These are phyloP conservation scores for Odontomachus brunneus DNA, from an alignment of 1,140 invertebrate species.

Conservation along the genomic window DNA sequence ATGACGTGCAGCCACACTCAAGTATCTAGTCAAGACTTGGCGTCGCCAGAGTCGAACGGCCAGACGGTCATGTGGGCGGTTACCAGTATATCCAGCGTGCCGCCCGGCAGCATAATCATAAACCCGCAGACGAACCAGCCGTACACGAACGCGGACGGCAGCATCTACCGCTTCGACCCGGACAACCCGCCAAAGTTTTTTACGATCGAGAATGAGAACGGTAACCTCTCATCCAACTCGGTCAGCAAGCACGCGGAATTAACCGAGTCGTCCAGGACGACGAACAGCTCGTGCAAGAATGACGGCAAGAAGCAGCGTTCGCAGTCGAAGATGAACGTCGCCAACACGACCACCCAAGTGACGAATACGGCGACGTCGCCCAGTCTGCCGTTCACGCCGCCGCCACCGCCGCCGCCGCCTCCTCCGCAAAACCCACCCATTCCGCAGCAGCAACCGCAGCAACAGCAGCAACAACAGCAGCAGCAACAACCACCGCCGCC, in stretches of 20 bases:
- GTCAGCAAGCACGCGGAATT: constrained; percentile 30
- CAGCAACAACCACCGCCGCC: constrained; percentile 32
- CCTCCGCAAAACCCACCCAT: constrained; percentile 49
- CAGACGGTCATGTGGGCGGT: constrained; percentile 92
- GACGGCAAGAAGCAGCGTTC: constrained; percentile 69
- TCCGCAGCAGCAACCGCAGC: constrained; percentile 34
- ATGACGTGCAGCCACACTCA: constrained; percentile 81
- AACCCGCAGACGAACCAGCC: constrained; percentile 90
- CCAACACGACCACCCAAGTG: constrained; percentile 61
- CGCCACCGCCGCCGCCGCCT: constrained; percentile 63
- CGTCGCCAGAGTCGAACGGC: constrained; percentile 71
- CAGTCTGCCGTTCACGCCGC: constrained; percentile 79
- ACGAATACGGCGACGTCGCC: constrained; percentile 81
- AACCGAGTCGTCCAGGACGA: constrained; percentile 58
- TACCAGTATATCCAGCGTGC: constrained; percentile 92
- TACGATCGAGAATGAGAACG: constrained; percentile 74
- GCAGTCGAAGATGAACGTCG: constrained; percentile 72
- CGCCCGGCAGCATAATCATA: constrained; percentile 93
- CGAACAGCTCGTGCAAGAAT: constrained; percentile 64
- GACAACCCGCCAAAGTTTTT: constrained; percentile 87
- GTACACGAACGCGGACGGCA: constrained; percentile 83
- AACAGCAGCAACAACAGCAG: constrained; percentile 19
- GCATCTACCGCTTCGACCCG: constrained; percentile 91
- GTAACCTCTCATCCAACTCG: constrained; percentile 5
- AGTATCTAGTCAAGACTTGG: constrained; percentile 82